Evolutionary conservation across 2,113 vertebrate genomes (phyloP).

Genomic region (Lipophrys pholis): DNA sequence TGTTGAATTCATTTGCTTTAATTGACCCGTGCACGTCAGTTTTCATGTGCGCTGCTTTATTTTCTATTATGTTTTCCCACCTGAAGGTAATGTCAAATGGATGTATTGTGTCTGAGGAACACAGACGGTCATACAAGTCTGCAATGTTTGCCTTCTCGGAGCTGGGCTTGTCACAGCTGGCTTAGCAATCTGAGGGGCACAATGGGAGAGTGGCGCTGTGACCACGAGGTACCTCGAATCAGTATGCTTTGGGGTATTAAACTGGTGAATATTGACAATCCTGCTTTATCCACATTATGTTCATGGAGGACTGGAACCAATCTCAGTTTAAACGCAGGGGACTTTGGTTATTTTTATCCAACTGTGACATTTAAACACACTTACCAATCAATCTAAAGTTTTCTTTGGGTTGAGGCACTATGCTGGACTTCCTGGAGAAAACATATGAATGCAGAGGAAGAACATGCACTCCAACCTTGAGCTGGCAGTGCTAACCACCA

Average conservation of each 20-base stretch:
- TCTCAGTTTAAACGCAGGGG: too few species aligned
- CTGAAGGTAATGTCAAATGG: conserved; percentile 29
- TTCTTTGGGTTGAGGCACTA: too few species aligned
- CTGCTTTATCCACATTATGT: too few species aligned
- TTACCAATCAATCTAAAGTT: too few species aligned
- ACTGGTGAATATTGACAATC: background rate
- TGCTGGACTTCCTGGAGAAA: too few species aligned
- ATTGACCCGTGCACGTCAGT: conserved; percentile 18
- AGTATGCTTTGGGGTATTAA: background rate
- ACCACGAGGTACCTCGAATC: conserved; percentile 28
- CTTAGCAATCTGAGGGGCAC: conserved; percentile 42
- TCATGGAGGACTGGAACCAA: too few species aligned
- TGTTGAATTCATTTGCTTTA: conserved; percentile 52
- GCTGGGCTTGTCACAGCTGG: conserved; percentile 51
- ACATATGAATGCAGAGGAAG: too few species aligned
- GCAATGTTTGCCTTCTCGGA: conserved; percentile 39
- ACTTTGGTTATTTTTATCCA: too few species aligned
- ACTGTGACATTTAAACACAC: too few species aligned
- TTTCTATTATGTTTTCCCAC: conserved; percentile 35
- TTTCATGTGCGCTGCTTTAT: conserved; percentile 20
- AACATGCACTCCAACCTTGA: too few species aligned
- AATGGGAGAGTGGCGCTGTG: conserved; percentile 34
- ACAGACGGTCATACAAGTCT: conserved; percentile 62
- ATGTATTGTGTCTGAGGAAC: conserved; percentile 35
- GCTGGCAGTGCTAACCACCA: too few species aligned